Conservation (phyloP, 2,888 invertebrate species). For the Erebia aethiops region DNA sequence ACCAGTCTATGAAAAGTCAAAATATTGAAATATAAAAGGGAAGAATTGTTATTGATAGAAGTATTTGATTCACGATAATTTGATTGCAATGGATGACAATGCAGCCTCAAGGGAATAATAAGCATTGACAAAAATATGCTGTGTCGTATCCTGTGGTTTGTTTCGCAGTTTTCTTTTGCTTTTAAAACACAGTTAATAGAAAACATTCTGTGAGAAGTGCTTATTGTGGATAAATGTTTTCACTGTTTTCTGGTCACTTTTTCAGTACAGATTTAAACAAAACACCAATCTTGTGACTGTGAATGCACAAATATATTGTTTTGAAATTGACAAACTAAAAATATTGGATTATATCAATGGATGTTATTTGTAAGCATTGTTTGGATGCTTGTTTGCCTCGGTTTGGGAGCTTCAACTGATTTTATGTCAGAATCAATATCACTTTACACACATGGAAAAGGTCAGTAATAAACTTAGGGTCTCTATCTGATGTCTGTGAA, state of each 20-base stretch:
- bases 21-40: not conserved
- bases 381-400: slow-evolving; percentile 52
- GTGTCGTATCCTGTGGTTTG: slow-evolving; percentile 29
- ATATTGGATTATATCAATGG: slow-evolving; percentile 47
- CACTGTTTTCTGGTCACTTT: slow-evolving; percentile 76
- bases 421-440: slow-evolving; percentile 42
- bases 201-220: slow-evolving; percentile 47
- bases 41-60: not conserved
- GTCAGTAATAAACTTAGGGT: slow-evolving; percentile 76
- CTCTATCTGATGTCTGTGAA: slow-evolving; percentile 67
- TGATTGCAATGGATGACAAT: slow-evolving; percentile 4
- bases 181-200: slow-evolving; percentile 32
- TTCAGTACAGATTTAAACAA: slow-evolving; percentile 74
- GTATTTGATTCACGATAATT: not conserved
- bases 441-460: slow-evolving; percentile 56
- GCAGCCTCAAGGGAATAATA: not conserved
- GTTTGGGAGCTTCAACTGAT: slow-evolving; percentile 53
- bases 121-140: slow-evolving; percentile 4
- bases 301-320: slow-evolving; percentile 57
- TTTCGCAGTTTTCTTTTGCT: slow-evolving; percentile 31
- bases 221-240: slow-evolving; percentile 50
- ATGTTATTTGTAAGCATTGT: slow-evolving; percentile 44
- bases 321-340: slow-evolving; percentile 45
- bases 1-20: not conserved
- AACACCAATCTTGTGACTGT: slow-evolving; percentile 65